phyloP scores from a whole-genome alignment of 2,113 vertebrate genomes.

The Tragelaphus strepsiceros region DNA sequence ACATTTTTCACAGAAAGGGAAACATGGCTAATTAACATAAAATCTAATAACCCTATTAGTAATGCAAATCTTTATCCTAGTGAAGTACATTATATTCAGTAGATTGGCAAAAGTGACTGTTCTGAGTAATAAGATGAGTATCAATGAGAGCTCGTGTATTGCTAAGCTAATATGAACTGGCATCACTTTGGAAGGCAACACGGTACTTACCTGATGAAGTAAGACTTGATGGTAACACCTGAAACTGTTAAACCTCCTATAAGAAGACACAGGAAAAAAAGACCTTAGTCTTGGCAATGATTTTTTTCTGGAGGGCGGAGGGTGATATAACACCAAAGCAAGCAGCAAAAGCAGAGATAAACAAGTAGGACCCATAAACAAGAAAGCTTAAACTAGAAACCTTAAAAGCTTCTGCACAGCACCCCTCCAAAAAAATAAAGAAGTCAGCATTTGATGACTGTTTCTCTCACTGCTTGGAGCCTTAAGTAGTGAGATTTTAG shows the following conservation, averaged over 20 bases:
- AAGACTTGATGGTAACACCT: background rate
- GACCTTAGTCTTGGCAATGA: background rate
- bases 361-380: background rate
- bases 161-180: background rate
- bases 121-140: background rate
- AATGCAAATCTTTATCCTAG: background rate
- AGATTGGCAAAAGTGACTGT: background rate
- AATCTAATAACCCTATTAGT: background rate
- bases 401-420: background rate
- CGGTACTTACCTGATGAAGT: background rate
- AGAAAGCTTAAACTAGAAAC: background rate
- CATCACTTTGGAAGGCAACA: background rate
- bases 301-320: background rate
- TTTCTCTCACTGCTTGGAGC: constrained; percentile 57
- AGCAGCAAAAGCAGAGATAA: background rate
- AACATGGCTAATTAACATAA: background rate
- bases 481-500: constrained; percentile 58
- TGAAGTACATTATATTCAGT: background rate
- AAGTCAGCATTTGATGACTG: constrained; percentile 39
- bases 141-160: background rate
- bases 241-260: background rate
- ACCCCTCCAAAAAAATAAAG: background rate
- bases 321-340: background rate
- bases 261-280: background rate
- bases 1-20: background rate